Conservation (phyloP, 2,888 invertebrate species). For the Lepidochrysops patricia region DNA sequence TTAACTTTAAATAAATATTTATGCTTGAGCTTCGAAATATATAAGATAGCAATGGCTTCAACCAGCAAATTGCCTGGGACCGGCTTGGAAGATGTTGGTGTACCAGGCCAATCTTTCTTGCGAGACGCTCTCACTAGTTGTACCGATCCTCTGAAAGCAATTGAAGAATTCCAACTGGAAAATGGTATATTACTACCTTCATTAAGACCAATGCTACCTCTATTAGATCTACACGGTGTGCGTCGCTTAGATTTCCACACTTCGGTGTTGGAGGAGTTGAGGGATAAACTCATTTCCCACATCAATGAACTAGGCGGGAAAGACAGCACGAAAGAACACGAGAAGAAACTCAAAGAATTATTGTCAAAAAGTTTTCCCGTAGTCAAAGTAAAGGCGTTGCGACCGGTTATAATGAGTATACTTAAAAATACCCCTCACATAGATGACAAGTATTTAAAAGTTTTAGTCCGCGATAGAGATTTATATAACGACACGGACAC, state of each 20-base stretch:
- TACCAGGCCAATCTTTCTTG: constrained; percentile 90
- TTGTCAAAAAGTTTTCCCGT: constrained; percentile 94
- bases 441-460: constrained; percentile 82
- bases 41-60: constrained; percentile 46
- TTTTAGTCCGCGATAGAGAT: constrained; percentile 86
- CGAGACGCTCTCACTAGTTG: constrained; percentile 94
- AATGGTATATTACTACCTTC: constrained; percentile 95
- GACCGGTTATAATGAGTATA: constrained; percentile 96
- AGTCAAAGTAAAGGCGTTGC: constrained; percentile 89
- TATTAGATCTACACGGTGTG: constrained; percentile 95
- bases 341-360: constrained; percentile 91
- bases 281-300: constrained; percentile 80
- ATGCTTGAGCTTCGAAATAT: not conserved
- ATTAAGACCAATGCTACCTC: constrained; percentile 92
- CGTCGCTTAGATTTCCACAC: constrained; percentile 95
- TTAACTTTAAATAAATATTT: not conserved
- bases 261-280: constrained; percentile 87
- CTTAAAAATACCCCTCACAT: constrained; percentile 94
- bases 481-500: constrained; percentile 95
- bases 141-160: constrained; percentile 97
- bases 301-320: constrained; percentile 88
- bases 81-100: constrained; percentile 88
- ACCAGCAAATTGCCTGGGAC: constrained; percentile 69
- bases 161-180: constrained; percentile 97
- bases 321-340: constrained; percentile 78